These are phyloP conservation scores for Hypocryptadius cinnamomeus DNA, from an alignment of 2,113 vertebrate species.

Conservation along the genomic window DNA sequence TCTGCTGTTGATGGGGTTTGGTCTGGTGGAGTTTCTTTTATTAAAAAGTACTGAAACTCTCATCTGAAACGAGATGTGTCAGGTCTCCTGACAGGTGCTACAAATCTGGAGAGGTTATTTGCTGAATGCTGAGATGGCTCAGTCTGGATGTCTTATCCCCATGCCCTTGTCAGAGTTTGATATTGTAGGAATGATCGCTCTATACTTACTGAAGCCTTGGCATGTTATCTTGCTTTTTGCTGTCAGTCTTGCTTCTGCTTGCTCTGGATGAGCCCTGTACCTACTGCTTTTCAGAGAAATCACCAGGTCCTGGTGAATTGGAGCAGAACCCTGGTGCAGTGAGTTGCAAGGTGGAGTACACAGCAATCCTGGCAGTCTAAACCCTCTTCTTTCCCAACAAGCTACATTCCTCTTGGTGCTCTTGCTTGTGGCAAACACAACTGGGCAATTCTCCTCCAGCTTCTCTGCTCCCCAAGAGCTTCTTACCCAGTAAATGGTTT, in stretches of 20 bases:
- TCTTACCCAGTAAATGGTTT: neutral
- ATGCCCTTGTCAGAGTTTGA: neutral
- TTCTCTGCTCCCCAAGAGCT: neutral
- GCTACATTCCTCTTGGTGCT: rapidly evolving
- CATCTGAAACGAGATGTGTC: neutral
- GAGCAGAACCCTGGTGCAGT: neutral
- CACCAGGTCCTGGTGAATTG: rapidly evolving
- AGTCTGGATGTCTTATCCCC: neutral
- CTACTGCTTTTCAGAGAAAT: neutral
- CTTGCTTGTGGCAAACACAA: neutral
- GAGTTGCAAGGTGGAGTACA: neutral
- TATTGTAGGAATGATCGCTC: neutral
- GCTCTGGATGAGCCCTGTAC: neutral
- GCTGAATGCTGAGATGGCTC: neutral
- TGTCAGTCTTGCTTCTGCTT: neutral
- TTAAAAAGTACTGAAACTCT: neutral
- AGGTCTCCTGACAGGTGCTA: neutral
- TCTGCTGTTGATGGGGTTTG: neutral
- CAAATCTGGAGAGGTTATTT: neutral
- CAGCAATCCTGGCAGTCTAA: neutral
- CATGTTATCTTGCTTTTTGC: neutral
- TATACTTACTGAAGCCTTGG: neutral
- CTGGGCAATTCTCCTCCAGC: neutral
- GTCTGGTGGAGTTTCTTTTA: neutral
- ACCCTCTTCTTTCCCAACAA: neutral